These are phyloP conservation scores for Gobio occitaniae DNA, from an alignment of 2,797 vertebrate species.

Conservation along the genomic window DNA sequence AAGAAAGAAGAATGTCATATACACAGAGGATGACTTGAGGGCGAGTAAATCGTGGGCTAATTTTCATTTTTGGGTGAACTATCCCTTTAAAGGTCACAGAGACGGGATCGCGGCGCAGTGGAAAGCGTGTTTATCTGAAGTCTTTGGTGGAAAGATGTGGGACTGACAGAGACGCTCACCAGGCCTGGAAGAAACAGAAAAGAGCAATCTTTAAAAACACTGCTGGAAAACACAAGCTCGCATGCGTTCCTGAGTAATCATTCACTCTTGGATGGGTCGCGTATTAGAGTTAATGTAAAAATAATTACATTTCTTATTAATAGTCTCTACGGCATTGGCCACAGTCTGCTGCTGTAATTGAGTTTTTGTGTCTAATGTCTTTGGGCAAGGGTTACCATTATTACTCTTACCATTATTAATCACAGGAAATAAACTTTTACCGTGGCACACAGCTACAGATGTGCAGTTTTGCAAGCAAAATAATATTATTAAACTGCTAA, in stretches of 20 bases:
- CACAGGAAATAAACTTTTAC: conserved; percentile 54
- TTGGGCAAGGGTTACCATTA: conserved; percentile 58
- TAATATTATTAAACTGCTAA: conserved; percentile 34
- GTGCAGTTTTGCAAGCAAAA: conserved; percentile 23
- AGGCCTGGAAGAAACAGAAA: background rate
- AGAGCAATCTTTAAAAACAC: background rate
- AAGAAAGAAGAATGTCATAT: too few relatives aligned
- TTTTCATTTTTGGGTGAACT: too few relatives aligned
- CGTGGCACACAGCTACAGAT: conserved; percentile 8
- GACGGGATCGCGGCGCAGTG: too few relatives aligned
- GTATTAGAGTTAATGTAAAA: conserved; percentile 63
- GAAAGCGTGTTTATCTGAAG: background rate
- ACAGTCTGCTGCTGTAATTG: conserved; percentile 57
- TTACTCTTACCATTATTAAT: conserved; percentile 50
- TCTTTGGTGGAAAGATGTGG: background rate
- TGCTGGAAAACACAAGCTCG: background rate
- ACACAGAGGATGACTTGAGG: too few relatives aligned
- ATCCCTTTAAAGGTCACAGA: too few relatives aligned
- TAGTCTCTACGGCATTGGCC: conserved; percentile 56
- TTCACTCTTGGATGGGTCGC: conserved; percentile 47
- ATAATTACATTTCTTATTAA: conserved; percentile 66
- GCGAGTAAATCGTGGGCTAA: too few relatives aligned
- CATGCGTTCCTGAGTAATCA: conserved; percentile 44
- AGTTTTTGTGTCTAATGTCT: conserved; percentile 53
- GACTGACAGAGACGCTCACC: background rate